Evolutionary conservation across 1,140 invertebrate genomes (phyloP), one percentile per base, ranked within the genome.

Genomic region (Proctacanthus coquilletti): DNA sequence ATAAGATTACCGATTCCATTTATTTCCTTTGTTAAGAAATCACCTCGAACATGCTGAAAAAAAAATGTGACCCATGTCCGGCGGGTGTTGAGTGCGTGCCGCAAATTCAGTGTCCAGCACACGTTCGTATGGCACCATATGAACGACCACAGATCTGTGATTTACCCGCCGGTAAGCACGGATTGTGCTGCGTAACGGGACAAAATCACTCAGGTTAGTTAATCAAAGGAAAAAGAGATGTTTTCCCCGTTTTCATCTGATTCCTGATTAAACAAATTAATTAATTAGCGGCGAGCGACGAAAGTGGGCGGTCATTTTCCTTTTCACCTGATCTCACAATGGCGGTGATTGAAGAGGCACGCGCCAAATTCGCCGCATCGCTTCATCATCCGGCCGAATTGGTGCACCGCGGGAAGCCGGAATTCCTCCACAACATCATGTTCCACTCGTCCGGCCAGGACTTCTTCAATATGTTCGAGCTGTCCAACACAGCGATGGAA

Each of bases 91-190:
- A 43, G 11, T 76, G 72, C 43, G 66, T 71, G 1, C 64, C 70
- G 0, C 62, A 58, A 40, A 65, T 76, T n/a, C 66, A 70, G 47
- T 76, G 72, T 47, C 72, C 74, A 1, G 72, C 71, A 0, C 70
- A 72, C 46, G 48, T 73, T 1, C 49, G 65, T 10, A 53, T 62
- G 39, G 43, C 46, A 5, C 51, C 52, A 1, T 44, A 53, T 5
- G 60, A 64, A 37, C 59, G 61, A 30, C 60, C 55, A 14, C 49
- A 50, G 6, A 50, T 52, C 9, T 75, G 74, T 35, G 64, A 68
- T 39, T 47, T 70, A 4, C 45, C 56, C 2, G 49, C 42, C 3
- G 58, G 57, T 0, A 53, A 56, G 36, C 45, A 51, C 10, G 72
- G 74, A 2, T 61, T 71, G 9, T 74, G 72, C 43, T 76, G 74